Base-by-base conservation (phyloP, 2,888 invertebrate genomes). In the Eristalinus sepulchralis region DNA sequence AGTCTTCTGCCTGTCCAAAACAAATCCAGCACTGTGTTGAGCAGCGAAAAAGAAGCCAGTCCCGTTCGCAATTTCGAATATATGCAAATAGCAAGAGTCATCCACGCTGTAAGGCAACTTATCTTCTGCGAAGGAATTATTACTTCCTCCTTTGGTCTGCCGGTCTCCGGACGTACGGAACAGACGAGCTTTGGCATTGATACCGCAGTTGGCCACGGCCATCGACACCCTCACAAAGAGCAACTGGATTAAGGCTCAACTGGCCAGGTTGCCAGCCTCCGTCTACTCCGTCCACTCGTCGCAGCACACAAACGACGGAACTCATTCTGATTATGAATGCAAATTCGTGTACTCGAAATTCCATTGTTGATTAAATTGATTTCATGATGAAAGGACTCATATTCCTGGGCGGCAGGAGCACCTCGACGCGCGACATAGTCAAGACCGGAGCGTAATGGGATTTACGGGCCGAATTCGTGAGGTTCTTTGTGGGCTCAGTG, bases 301-400 rank as follows among this genome's bases (percentile, higher is more conserved):
- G 20, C 47, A 27, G 36, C 22, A 70, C 47, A 63, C 66, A 66
- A 39, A 20, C 76, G 72, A 57, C 22, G 33, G 60, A 66, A 70
- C 73, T 82, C 47, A 79, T 63, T 78, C 72, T 66, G 83, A 83
- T 86, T 86, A 86, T 86, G 83, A 86, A 86, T 86, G 83, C 78
- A 86, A 86, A 86, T 86, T 86, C 71, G 78, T 78, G 86, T 83
- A 64, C 86, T 86, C 83, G 78, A 86, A 78, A 78, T 78, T 78
- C 83, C 66, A 86, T 86, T 86, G 86, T 86, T 86, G 86, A 86
- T 83, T 82, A 86, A 86, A 86, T 86, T 86, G 86, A 86, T 86
- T 86, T 78, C 57, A 78, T 34, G 78, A 86, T 78, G 83, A 86
- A 86, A 86, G 63, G 78, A 77, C 47, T 47, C 47, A 81, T 82